These are phyloP conservation scores for Motacilla tschutschensis DNA, from an alignment of 2,113 vertebrate genomes.

Conservation along the genomic window DNA sequence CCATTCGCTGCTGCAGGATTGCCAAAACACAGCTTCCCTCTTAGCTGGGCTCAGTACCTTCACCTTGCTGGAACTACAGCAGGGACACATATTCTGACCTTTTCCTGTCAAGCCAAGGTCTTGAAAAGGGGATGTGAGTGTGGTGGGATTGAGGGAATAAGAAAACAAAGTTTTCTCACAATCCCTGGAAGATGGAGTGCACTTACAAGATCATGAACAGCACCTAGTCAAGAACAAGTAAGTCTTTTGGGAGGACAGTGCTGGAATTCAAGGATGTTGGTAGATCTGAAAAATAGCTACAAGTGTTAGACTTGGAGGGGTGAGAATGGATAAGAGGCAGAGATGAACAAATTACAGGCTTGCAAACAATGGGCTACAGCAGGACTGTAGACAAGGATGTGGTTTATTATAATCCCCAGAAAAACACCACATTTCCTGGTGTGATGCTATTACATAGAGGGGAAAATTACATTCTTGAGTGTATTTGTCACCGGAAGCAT, in stretches of 20 bases:
- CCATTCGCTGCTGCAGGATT: background rate
- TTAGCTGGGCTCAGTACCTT: background rate
- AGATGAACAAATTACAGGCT: conserved; percentile 25
- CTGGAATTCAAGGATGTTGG: background rate
- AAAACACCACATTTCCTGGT: conserved; percentile 28
- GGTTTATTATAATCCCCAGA: conserved; percentile 9
- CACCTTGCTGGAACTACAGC: background rate
- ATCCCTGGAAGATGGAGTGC: background rate
- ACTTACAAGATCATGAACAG: background rate
- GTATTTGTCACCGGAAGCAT: conserved; percentile 24
- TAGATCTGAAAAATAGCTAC: background rate
- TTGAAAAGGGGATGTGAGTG: background rate
- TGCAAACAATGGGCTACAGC: conserved; percentile 10
- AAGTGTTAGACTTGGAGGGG: background rate
- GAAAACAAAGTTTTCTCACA: background rate
- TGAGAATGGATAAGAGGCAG: background rate
- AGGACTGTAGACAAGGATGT: conserved; percentile 33
- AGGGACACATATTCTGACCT: background rate
- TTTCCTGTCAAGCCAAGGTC: background rate
- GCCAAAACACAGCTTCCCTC: background rate
- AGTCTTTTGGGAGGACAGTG: background rate
- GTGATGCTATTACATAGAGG: background rate
- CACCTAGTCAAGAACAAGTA: background rate
- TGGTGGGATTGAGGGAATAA: background rate
- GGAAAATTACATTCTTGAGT: conserved; percentile 36